These are phyloP conservation scores for Agrilus biguttatus DNA, from an alignment of 2,888 invertebrate species.

Conservation along the genomic window DNA sequence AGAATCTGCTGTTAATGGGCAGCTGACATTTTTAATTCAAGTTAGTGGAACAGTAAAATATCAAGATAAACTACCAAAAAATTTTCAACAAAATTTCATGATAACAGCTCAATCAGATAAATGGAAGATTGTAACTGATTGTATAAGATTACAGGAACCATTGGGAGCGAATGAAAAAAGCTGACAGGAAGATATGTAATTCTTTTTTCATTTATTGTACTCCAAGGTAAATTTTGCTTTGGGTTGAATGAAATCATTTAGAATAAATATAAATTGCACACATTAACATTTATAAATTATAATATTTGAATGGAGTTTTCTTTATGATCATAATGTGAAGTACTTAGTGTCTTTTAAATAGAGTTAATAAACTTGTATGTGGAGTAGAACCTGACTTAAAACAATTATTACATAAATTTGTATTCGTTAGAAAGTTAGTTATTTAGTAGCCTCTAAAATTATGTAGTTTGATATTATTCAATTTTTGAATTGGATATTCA, in stretches of 20 bases:
- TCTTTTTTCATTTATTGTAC: not conserved
- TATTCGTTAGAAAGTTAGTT: no score
- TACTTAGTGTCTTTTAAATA: no score
- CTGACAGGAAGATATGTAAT: conserved; percentile 3
- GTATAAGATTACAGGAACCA: conserved; percentile 64
- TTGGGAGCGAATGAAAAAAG: conserved; percentile 13
- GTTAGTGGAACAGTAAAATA: conserved; percentile 72
- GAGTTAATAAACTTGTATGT: no score
- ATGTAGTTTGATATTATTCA: no score
- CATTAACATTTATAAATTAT: no score
- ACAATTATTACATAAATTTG: no score
- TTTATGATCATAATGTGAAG: no score
- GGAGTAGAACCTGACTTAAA: no score
- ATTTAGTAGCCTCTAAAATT: no score
- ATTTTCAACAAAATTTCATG: conserved; percentile 75
- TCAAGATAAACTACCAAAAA: conserved; percentile 41
- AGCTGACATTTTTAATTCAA: conserved; percentile 70
- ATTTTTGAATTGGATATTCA: no score
- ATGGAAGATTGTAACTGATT: conserved; percentile 89
- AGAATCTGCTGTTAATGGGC: conserved; percentile 62
- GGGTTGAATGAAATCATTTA: conserved; percentile 5
- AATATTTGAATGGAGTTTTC: no score
- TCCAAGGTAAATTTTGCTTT: conserved; percentile 1
- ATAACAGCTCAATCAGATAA: conserved; percentile 78
- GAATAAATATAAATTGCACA: not conserved